These are phyloP conservation scores for Hycleus cichorii DNA, from an alignment of 1,140 invertebrate genomes.

Conservation along the genomic window DNA sequence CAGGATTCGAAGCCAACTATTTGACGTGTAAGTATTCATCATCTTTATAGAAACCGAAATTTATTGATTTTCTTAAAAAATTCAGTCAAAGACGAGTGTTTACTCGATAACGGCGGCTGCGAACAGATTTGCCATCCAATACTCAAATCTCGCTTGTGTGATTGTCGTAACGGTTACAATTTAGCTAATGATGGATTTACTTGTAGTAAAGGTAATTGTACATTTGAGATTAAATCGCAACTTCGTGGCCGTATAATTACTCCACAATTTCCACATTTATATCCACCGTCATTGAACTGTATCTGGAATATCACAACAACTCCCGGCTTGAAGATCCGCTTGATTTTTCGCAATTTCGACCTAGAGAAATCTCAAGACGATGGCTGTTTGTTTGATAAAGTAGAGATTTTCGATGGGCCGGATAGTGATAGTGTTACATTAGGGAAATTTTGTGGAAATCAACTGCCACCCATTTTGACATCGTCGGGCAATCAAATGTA, in stretches of 20 bases:
- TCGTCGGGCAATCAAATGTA: conserved; percentile 79
- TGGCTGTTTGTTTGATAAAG: background rate
- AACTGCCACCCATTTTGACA: conserved; percentile 72
- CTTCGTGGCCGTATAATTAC: conserved; percentile 64
- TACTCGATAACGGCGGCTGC: conserved; percentile 87
- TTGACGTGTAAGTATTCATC: conserved; percentile 60
- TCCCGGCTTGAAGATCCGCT: conserved; percentile 87
- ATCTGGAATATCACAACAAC: conserved; percentile 93
- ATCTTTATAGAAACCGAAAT: background rate
- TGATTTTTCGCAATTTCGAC: conserved; percentile 86
- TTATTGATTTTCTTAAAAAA: background rate
- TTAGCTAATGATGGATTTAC: conserved; percentile 87
- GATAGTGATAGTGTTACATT: background rate
- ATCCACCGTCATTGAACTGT: conserved; percentile 86
- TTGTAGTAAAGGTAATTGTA: conserved; percentile 80
- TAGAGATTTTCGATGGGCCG: background rate
- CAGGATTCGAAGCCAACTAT: conserved; percentile 83
- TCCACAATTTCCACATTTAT: conserved; percentile 89
- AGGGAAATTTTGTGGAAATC: conserved; percentile 47
- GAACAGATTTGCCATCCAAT: conserved; percentile 93
- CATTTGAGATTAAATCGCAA: conserved; percentile 66
- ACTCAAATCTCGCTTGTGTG: conserved; percentile 85
- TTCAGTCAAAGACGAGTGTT: conserved; percentile 89
- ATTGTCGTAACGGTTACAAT: conserved; percentile 89
- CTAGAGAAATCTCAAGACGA: conserved; percentile 51